Conservation (phyloP, 2,888 invertebrate species). For the Protophormia terraenovae region DNA sequence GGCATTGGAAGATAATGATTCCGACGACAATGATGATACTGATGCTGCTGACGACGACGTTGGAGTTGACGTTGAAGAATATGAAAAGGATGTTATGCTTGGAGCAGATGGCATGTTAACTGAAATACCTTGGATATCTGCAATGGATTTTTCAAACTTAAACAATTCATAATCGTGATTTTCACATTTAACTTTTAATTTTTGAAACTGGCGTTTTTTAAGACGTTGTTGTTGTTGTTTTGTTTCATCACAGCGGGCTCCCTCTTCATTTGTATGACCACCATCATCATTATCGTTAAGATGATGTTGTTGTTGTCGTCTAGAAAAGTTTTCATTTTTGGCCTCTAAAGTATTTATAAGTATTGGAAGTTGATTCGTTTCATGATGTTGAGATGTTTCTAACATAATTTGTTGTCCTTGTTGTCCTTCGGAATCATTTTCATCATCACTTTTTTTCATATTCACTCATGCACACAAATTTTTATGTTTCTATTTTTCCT, state of each 20-base stretch:
- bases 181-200: not conserved
- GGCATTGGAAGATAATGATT: constrained; percentile 33
- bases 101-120: constrained; percentile 31
- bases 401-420: not conserved
- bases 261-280: not conserved
- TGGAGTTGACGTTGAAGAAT: constrained; percentile 8
- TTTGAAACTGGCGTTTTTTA: not conserved
- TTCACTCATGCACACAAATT: not conserved
- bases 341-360: not conserved
- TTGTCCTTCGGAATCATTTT: not conserved
- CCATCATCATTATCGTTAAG: not conserved
- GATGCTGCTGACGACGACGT: not conserved
- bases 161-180: constrained; percentile 7
- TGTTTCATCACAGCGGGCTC: not conserved
- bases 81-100: constrained; percentile 6
- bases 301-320: not conserved
- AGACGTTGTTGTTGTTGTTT: not conserved
- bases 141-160: not conserved
- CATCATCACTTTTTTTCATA: constrained; percentile 9
- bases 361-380: not conserved
- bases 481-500: not conserved
- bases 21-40: constrained; percentile 20
- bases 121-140: not conserved
- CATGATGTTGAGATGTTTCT: not conserved
- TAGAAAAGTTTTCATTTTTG: constrained; percentile 10